phyloP scores from a whole-genome alignment of 2,113 vertebrate species.

The Psilopsiagon aurifrons region DNA sequence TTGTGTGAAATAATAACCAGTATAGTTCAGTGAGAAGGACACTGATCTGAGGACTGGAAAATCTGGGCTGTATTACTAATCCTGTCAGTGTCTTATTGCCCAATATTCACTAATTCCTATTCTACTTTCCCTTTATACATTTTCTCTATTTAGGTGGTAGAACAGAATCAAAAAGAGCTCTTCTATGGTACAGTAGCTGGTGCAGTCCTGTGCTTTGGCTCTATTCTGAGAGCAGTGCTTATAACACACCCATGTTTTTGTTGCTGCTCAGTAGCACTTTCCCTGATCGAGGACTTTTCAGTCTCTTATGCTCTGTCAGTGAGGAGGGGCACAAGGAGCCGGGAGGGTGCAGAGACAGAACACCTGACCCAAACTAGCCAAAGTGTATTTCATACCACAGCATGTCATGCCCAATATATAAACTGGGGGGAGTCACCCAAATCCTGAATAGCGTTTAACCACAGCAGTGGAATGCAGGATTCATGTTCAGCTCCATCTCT shows the following conservation, averaged over 20 bases:
- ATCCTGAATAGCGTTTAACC: not conserved
- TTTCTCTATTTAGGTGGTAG: not conserved
- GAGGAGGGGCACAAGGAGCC: not conserved
- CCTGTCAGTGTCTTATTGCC: not conserved
- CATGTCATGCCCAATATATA: not conserved
- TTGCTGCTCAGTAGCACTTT: not conserved
- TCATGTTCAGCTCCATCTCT: not conserved
- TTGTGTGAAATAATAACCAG: not conserved
- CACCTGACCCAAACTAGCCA: not conserved
- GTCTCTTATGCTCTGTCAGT: not conserved
- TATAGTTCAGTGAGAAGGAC: not conserved
- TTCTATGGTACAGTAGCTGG: not conserved
- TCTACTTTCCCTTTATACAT: not conserved
- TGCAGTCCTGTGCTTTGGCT: not conserved
- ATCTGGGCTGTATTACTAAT: not conserved
- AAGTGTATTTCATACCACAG: not conserved
- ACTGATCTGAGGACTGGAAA: not conserved
- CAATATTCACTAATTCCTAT: not conserved
- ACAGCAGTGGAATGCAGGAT: not conserved
- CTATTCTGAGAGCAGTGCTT: not conserved
- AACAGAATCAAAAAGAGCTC: not conserved
- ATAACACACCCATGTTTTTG: not conserved
- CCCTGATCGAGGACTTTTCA: not conserved
- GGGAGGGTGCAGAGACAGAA: not conserved
- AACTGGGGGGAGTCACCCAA: not conserved